Evolutionary conservation across 2,888 invertebrate species (phyloP), one percentile per base, ranked within the genome.

Genomic region (Philaethria dido): DNA sequence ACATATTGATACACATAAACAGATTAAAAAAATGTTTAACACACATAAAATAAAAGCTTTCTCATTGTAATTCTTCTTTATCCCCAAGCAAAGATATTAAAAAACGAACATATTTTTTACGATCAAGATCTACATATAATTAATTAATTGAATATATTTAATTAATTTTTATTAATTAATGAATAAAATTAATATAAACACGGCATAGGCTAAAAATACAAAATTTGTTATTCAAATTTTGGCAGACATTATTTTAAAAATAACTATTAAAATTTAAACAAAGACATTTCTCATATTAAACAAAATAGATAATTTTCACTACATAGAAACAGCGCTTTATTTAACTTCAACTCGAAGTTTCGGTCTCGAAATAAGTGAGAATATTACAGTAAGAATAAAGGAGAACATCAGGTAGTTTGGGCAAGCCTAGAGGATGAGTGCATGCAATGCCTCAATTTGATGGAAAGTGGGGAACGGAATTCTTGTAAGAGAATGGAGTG

Each of bases 161-260:
- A 39, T 39, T 39, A 39, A 39, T 39, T 39, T 39, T 39, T 39
- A 39, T 39, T 39, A 39, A 39, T 39, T 39, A 39, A 39, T 39
- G 39, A 39, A 39, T 11, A n/a, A n/a, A n/a, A n/a, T n/a, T n/a
- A n/a, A 39, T 39, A 13, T 39, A 39, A 39, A 39, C 13, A 13
- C 2, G 39, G 13, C 3, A 13, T 39, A 39, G 13, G 39, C 13
- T 3, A 39, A 39, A 39, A 13, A 13, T 39, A 39, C 13, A 13
- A 13, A 39, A 39, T 11, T 39, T 39, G 13, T 39, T 39, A 33
- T 33, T 3, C 3, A 39, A 39, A 39, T 13, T 13, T 39, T 6
- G 2, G 2, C 6, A 39, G 2, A 39, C 1, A 13, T 13, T 39
- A 13, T 39, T 39, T 11, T 39, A 39, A 29, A 6, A 13, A 6